phyloP scores from a whole-genome alignment of 2,888 invertebrate genomes.

The Acholoe squamosa region DNA sequence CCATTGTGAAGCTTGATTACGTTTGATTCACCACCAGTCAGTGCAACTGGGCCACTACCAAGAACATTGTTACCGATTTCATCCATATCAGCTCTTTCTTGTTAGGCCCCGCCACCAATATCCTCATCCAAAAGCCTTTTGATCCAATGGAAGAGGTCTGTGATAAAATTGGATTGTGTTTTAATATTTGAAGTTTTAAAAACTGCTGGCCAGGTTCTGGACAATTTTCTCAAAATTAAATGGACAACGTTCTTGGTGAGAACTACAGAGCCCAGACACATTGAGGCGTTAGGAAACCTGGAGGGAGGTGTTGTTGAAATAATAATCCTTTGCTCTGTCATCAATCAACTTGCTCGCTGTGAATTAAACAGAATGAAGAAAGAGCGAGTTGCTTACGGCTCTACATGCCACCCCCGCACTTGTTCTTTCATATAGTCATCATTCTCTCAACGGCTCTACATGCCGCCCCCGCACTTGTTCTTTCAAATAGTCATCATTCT shows the following conservation, averaged over 20 bases:
- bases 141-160: background rate
- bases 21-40: background rate
- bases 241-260: too few species aligned
- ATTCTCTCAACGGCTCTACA: background rate
- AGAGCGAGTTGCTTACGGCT: background rate
- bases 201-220: too few species aligned
- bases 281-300: too few species aligned
- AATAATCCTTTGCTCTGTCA: too few species aligned
- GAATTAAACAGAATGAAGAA: too few species aligned
- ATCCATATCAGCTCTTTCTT: background rate
- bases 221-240: too few species aligned
- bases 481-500: background rate
- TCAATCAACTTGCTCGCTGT: too few species aligned
- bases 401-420: background rate
- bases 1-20: slow-evolving; percentile 4
- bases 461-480: background rate
- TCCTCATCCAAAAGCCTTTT: background rate
- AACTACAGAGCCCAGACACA: too few species aligned
- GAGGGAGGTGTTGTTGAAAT: too few species aligned
- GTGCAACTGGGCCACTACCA: background rate
- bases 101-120: background rate
- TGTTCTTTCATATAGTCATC: too few species aligned
- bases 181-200: too few species aligned
- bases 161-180: background rate
- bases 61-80: background rate